Percentiles rank a stretch among this genome's conserved stretches.
Conservation (phyloP, 1,140 invertebrate genomes). For the Aricia agestis region DNA sequence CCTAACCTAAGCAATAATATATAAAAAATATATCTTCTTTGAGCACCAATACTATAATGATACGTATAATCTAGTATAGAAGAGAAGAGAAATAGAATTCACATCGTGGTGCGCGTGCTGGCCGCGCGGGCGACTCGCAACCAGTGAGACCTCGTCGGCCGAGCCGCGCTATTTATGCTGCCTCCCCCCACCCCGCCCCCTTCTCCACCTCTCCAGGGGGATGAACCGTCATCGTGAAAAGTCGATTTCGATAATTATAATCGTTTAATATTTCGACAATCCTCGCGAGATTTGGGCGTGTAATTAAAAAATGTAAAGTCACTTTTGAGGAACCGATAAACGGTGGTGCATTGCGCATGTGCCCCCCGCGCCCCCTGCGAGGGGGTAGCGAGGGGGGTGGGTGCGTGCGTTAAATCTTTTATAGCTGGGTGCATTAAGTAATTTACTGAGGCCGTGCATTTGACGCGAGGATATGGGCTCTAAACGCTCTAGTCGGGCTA, state of each 20-base stretch:
- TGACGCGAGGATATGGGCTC: conserved; percentile 37
- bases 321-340: not conserved
- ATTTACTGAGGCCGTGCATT: conserved; percentile 69
- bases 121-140: conserved; percentile 45
- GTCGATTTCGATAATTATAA: not conserved
- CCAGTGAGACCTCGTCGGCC: conserved; percentile 45
- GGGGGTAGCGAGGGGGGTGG: conserved; percentile 40
- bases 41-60: conserved; percentile 69
- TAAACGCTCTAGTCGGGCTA: not conserved
- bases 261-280: not conserved
- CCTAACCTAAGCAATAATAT: conserved; percentile 54
- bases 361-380: conserved; percentile 18
- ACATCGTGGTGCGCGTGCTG: conserved; percentile 47
- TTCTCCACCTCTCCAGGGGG: not conserved
- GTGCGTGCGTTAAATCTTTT: conserved; percentile 69
- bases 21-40: conserved; percentile 61
- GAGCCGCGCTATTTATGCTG: conserved; percentile 49
- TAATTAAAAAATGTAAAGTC: not conserved
- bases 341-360: conserved; percentile 44
- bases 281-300: not conserved
- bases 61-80: conserved; percentile 60
- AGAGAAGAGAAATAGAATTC: conserved; percentile 44
- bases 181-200: conserved; percentile 9
- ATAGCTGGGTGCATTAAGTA: conserved; percentile 73
- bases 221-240: not conserved